These are phyloP conservation scores for Australoheros facetus DNA, from an alignment of 2,797 vertebrate genomes.

Conservation along the genomic window DNA sequence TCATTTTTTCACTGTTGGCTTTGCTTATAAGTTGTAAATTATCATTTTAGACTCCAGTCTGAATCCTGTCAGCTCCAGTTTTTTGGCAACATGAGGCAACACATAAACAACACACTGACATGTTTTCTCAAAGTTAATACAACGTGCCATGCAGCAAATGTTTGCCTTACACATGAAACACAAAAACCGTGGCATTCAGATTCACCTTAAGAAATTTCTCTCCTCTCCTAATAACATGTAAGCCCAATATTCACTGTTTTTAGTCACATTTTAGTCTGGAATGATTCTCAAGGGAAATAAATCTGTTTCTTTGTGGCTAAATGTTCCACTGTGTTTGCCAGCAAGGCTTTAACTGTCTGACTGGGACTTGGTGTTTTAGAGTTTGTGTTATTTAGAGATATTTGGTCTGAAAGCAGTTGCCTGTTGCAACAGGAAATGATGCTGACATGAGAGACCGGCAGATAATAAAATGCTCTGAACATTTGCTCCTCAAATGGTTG, in stretches of 20 bases:
- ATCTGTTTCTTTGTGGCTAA: background rate
- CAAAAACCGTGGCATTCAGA: background rate
- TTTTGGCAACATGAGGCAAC: too few relatives aligned
- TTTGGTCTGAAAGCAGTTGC: background rate
- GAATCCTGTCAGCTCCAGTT: background rate
- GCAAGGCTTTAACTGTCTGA: background rate
- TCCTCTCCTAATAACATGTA: background rate
- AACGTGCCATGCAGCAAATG: background rate
- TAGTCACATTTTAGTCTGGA: background rate
- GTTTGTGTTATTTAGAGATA: background rate
- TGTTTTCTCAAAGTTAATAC: background rate
- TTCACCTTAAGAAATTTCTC: background rate
- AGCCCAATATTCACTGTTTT: background rate
- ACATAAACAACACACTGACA: background rate
- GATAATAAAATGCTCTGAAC: background rate
- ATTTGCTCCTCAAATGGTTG: background rate
- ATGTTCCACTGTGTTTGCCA: background rate
- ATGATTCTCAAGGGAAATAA: background rate
- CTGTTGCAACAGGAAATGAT: background rate
- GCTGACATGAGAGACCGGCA: background rate
- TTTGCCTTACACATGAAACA: background rate
- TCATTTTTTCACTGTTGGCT: background rate
- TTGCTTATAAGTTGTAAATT: background rate
- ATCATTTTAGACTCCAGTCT: background rate
- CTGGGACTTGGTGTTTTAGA: background rate